Conservation (phyloP, 2,113 vertebrate species). For the Poeciliopsis prolifica region DNA sequence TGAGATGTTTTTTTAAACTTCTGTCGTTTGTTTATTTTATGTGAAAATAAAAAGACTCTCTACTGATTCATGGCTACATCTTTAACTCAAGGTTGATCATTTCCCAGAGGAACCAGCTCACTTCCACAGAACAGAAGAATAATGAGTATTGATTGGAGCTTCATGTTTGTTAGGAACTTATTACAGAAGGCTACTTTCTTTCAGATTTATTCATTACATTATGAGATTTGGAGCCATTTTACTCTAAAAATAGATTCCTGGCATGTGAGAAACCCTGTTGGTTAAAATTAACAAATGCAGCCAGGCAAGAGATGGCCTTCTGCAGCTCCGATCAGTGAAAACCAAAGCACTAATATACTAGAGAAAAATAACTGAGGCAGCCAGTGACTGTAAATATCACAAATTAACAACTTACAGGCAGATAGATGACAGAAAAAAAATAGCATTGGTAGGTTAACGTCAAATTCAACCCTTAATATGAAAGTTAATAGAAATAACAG, state of each 20-base stretch:
- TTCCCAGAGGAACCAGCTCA: constrained; percentile 75
- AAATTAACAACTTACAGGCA: constrained; percentile 1
- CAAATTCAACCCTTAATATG: constrained; percentile 33
- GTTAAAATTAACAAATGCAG: constrained; percentile 75
- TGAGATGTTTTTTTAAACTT: constrained; percentile 45
- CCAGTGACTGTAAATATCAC: neutral
- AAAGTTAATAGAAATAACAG: constrained; percentile 22
- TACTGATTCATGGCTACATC: constrained; percentile 37
- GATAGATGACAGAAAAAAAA: neutral
- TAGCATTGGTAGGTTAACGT: constrained; percentile 10
- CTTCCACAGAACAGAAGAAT: constrained; percentile 57
- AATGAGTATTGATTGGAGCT: constrained; percentile 28
- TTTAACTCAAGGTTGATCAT: constrained; percentile 62
- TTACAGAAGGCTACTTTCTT: neutral
- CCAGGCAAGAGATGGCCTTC: constrained; percentile 60
- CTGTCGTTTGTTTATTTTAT: constrained; percentile 39
- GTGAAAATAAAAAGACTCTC: constrained; percentile 53
- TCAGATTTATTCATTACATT: constrained; percentile 2
- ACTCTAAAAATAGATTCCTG: constrained; percentile 72
- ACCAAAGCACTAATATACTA: constrained; percentile 6
- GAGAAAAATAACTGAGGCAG: constrained; percentile 8
- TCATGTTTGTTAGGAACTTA: constrained; percentile 10
- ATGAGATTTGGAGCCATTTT: constrained; percentile 13
- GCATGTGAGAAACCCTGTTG: constrained; percentile 68
- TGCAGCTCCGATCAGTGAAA: constrained; percentile 59